Evolutionary conservation across 2,113 vertebrate species (phyloP), one percentile per base, ranked within the genome.

Genomic region (Plectropomus leopardus): DNA sequence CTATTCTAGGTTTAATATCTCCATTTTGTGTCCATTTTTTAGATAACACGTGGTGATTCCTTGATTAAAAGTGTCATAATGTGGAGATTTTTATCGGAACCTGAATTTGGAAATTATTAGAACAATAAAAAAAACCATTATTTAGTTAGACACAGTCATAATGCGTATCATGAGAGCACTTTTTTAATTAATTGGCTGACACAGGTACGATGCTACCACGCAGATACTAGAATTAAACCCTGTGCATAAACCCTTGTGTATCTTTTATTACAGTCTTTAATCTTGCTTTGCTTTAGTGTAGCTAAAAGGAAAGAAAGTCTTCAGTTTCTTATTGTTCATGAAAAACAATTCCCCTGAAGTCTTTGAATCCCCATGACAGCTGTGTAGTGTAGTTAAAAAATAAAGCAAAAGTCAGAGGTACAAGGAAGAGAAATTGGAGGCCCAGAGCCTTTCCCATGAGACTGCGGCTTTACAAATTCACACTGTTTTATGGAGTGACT

Each of bases 401-500:
- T 72, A 83, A 85, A 83, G 69, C 65, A 58, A 66, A 91, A 83
- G 86, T 86, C 88, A 86, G 54, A 84, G 74, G 82, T 82, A 85
- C 68, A 79, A 36, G 61, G 73, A 82, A 86, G 71, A 88, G 74
- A 88, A 88, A 91, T 86, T 58, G 53, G 72, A 78, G 79, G 72
- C 79, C 78, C 67, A 7, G 3, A 81, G 86, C 79, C 24, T 32
- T 76, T 84, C 81, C 84, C 83, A 17, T 11, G 75, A 85, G 87
- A 68, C 79, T 34, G 74, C 34, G 7, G 81, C 64, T 91, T 91
- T 84, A 88, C 87, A 88, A 92, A 90, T 91, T 88, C 75, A 80
- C 89, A 78, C 64, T 61, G 82, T 91, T 89, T 91, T 79, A 86
- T 78, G 82, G 77, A 89, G 87, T 79, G 84, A 79, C 74, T 88